phyloP scores from a whole-genome alignment of 2,113 vertebrate genomes.

The Eptesicus fuscus region DNA sequence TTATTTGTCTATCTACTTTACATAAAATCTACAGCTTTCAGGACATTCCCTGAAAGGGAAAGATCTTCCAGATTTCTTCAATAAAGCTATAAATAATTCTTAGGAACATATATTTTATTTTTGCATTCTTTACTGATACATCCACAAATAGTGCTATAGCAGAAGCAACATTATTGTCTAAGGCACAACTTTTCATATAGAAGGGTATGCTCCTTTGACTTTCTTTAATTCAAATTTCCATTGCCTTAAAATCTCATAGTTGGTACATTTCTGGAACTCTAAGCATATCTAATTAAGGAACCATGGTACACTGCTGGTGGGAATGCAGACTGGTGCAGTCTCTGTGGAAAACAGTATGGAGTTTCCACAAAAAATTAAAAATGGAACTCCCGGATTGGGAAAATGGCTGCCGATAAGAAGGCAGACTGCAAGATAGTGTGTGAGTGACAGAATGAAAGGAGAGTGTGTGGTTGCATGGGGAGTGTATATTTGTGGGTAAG shows the following conservation, averaged over 20 bases:
- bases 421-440: too few relatives aligned
- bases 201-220: slow-evolving; percentile 60
- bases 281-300: slow-evolving; percentile 50
- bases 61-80: slow-evolving; percentile 80
- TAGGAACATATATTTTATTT: slow-evolving; percentile 79
- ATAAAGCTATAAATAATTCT: slow-evolving; percentile 84
- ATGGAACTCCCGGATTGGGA: too few relatives aligned
- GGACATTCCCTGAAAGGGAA: slow-evolving; percentile 85
- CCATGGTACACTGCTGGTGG: too few relatives aligned
- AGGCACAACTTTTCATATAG: slow-evolving; percentile 83
- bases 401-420: too few relatives aligned
- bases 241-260: slow-evolving; percentile 70
- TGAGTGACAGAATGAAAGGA: too few relatives aligned
- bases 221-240: slow-evolving; percentile 82
- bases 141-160: slow-evolving; percentile 83
- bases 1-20: slow-evolving; percentile 79
- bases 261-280: slow-evolving; percentile 80
- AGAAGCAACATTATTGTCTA: slow-evolving; percentile 81
- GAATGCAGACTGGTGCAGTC: too few relatives aligned
- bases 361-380: too few relatives aligned
- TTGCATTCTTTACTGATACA: slow-evolving; percentile 79
- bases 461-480: too few relatives aligned
- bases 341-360: too few relatives aligned
- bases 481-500: too few relatives aligned
- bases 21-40: slow-evolving; percentile 85